Percentiles rank a stretch among this genome's conserved stretches.
These are phyloP conservation scores for Pongo abelii DNA, from an alignment of 2,113 vertebrate species.

Conservation along the genomic window DNA sequence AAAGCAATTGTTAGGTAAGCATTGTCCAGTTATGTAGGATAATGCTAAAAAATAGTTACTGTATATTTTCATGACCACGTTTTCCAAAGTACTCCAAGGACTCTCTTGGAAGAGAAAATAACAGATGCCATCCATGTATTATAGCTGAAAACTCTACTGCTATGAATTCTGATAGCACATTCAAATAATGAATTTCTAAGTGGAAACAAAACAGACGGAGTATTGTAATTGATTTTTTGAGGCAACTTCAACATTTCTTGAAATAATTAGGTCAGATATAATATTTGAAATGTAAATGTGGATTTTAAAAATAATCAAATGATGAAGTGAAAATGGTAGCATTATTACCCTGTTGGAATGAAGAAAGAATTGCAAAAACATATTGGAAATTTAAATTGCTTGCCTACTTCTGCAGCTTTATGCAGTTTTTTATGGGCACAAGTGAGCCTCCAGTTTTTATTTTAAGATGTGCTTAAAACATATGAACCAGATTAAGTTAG, in stretches of 20 bases:
- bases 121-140: background rate
- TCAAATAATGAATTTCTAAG: background rate
- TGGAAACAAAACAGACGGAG: background rate
- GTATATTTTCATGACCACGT: background rate
- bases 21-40: background rate
- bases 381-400: constrained; percentile 54
- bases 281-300: constrained; percentile 18
- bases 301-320: constrained; percentile 10
- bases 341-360: background rate
- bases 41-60: background rate
- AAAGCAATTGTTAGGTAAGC: background rate
- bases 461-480: constrained; percentile 63
- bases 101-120: background rate
- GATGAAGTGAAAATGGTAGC: background rate
- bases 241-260: constrained; percentile 15
- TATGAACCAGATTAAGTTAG: constrained; percentile 6
- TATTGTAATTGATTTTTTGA: background rate
- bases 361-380: background rate
- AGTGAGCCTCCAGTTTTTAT: constrained; percentile 55
- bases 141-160: background rate
- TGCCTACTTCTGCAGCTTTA: constrained; percentile 2
- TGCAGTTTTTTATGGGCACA: constrained; percentile 20
- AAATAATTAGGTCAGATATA: constrained; percentile 48
- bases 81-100: background rate
- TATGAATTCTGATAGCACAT: background rate